Percentiles rank a stretch among this genome's conserved stretches.
These are phyloP conservation scores for Benthosema pterotum DNA, from an alignment of 2,797 vertebrate genomes.

Conservation along the genomic window DNA sequence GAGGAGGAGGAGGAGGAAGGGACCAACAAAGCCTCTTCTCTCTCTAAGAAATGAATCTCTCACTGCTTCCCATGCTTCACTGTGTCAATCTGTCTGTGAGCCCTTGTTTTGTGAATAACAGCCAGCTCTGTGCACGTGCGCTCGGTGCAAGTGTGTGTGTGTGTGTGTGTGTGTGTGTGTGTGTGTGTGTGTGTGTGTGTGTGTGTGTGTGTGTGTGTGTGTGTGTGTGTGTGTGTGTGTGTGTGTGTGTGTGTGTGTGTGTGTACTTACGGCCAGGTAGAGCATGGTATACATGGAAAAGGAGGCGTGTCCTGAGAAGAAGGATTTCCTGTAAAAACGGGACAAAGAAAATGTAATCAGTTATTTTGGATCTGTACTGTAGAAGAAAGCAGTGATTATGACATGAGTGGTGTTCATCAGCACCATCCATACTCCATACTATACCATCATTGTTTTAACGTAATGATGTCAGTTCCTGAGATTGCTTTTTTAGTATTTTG, in stretches of 20 bases:
- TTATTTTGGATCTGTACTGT: not conserved
- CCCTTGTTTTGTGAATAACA: conserved; percentile 36
- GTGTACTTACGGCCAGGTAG: conserved; percentile 93
- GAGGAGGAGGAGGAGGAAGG: conserved; percentile 35
- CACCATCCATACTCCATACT: no score
- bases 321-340: conserved; percentile 92
- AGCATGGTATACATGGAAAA: conserved; percentile 98
- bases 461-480: no score
- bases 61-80: conserved; percentile 27
- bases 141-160: conserved; percentile 24
- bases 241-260: conserved; percentile 16
- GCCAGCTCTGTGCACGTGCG: not conserved
- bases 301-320: conserved; percentile 97
- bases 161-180: conserved; percentile 14
- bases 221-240: conserved; percentile 16
- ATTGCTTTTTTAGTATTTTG: no score
- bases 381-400: no score
- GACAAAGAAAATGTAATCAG: conserved; percentile 23
- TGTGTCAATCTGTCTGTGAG: conserved; percentile 34
- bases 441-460: no score
- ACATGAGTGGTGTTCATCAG: no score
- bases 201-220: conserved; percentile 9
- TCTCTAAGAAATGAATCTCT: conserved; percentile 36
- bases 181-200: conserved; percentile 8
- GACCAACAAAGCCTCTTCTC: conserved; percentile 42